Conservation (phyloP, 2,113 vertebrate genomes). For the Octodon degus region DNA sequence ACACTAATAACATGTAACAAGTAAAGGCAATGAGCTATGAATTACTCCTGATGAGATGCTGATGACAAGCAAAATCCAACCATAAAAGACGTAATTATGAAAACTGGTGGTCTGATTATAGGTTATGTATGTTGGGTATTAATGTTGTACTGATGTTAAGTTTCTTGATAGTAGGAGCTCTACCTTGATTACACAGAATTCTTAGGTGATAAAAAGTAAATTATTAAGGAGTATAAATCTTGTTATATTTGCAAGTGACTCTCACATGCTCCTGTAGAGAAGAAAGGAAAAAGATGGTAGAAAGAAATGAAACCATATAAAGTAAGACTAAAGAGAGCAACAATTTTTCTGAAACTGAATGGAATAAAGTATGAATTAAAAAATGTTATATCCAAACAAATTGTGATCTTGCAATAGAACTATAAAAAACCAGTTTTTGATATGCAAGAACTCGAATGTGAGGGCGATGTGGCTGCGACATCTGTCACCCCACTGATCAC, state of each 20-base stretch:
- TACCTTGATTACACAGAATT: background rate
- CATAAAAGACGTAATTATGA: background rate
- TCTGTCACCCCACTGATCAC: too few species aligned
- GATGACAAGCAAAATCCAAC: background rate
- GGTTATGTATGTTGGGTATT: background rate
- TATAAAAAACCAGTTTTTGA: background rate
- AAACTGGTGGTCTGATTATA: background rate
- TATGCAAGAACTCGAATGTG: too few species aligned
- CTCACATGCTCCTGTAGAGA: background rate
- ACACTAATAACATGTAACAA: background rate
- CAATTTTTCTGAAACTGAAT: background rate
- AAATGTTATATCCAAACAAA: slow-evolving; percentile 8
- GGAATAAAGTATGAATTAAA: slow-evolving; percentile 14
- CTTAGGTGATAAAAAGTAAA: background rate
- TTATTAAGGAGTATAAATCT: background rate
- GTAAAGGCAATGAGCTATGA: background rate
- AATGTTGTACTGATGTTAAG: background rate
- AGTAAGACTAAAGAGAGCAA: background rate
- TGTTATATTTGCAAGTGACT: background rate
- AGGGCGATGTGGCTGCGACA: too few species aligned
- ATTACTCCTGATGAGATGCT: background rate
- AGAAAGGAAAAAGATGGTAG: background rate
- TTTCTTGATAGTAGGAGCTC: background rate
- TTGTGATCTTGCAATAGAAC: slow-evolving; percentile 26
- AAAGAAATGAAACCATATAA: background rate